Evolutionary conservation across 2,888 invertebrate genomes (phyloP), one percentile per base, ranked within the genome.

Genomic region (Hybos culiciformis): DNA sequence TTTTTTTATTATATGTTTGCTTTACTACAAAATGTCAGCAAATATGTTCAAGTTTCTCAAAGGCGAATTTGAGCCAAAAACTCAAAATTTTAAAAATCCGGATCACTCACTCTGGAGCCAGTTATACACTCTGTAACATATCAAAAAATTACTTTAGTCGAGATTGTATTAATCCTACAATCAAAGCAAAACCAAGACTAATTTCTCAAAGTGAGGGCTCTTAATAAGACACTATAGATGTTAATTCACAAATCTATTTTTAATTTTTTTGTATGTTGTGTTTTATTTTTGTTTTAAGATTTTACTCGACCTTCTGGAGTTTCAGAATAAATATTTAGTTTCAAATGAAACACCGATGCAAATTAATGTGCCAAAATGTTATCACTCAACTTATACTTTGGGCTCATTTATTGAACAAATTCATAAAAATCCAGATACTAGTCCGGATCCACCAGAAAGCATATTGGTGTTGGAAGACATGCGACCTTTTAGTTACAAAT

Each of bases 381-480:
- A 79, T 59, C 78, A 77, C 59, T 76, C 77, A 23, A 73, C 74
- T 53, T 77, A 78, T 58, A 71, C 70, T 39, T 67, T 72, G 5
- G 72, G 69, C 11, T 39, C 49, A 20, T 32, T 49, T 24, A 46
- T 45, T 19, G 44, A 48, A 43, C 21, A 19, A 36, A 36, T 36
- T 8, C 41, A 42, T 43, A 39, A 42, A 36, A 46, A 46, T 42
- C 52, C 53, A 41, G 64, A 66, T 39, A 60, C 59, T 21, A 62
- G 59, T 45, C 56, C 55, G n/a, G 58, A 65, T 39, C 72, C 71
- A 5, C 70, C 75, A 9, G 77, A 78, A 70, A 83, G 74, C 52
- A 75, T 77, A 56, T 71, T 85, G 23, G 83, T 85, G 12, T 62
- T 86, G 51, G 81, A 83, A 62, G 83, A 86, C 59, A 74, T 83